Percentiles rank a stretch among this genome's conserved stretches.
Evolutionary conservation across 2,113 vertebrate genomes (phyloP).

Genomic region (Hydrochoerus hydrochaeris): DNA sequence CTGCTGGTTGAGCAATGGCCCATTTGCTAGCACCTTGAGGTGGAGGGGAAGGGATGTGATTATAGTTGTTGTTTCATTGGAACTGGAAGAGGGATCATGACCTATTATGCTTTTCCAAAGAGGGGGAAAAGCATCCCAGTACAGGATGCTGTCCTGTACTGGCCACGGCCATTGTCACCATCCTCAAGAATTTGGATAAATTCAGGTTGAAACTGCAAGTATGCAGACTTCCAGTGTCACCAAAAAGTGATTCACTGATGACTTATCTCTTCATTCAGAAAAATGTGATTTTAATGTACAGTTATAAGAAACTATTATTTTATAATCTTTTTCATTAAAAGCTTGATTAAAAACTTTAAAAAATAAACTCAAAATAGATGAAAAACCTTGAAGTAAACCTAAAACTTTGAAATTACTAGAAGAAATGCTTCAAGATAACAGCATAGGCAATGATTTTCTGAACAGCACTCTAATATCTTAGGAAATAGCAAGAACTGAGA

Average conservation of each 20-base stretch:
- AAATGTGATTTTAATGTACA: constrained; percentile 99
- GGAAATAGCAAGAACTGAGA: not conserved
- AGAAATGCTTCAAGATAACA: not conserved
- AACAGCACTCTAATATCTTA: not conserved
- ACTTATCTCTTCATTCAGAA: constrained; percentile 96
- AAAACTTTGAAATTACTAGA: not conserved
- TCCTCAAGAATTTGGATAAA: constrained; percentile 89
- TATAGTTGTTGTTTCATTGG: not conserved
- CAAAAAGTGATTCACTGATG: constrained; percentile 86
- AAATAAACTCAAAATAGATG: not conserved
- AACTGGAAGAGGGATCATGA: not conserved
- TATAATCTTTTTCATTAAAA: constrained; percentile 99
- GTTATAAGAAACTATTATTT: constrained; percentile 99
- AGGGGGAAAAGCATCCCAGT: too few relatives aligned
- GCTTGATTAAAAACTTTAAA: constrained; percentile 94
- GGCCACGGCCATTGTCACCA: constrained; percentile 90
- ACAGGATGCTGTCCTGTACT: constrained; percentile 82
- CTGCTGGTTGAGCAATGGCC: not conserved
- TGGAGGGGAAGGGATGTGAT: not conserved
- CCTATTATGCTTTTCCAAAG: constrained; percentile 67
- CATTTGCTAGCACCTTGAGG: not conserved
- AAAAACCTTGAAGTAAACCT: not conserved
- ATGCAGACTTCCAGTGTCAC: constrained; percentile 90
- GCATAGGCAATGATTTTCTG: not conserved
- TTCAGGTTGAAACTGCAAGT: constrained; percentile 93